These are phyloP conservation scores for Ardeotis arabs DNA, from an alignment of 2,113 vertebrate species.

Conservation along the genomic window DNA sequence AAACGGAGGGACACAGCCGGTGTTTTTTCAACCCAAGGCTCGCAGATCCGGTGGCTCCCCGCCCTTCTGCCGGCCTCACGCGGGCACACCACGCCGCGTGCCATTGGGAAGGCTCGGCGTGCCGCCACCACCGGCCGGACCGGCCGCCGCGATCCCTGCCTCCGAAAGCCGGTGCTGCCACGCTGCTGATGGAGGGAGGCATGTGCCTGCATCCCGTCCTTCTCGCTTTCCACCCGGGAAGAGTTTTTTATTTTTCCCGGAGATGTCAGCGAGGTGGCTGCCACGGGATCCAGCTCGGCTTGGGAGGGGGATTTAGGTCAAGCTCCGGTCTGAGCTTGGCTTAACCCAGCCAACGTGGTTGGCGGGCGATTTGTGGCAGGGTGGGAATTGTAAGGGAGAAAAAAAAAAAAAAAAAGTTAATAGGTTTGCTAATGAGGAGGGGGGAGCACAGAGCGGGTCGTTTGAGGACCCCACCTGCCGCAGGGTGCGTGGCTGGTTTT, in stretches of 20 bases:
- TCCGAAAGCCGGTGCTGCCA: fast-evolving
- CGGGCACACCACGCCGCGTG: fast-evolving
- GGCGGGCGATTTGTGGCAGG: neutral
- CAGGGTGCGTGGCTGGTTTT: no score
- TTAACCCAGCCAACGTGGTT: neutral
- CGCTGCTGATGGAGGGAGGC: fast-evolving
- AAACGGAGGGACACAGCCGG: fast-evolving
- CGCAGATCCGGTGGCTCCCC: fast-evolving
- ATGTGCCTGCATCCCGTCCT: fast-evolving
- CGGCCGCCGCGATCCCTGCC: neutral
- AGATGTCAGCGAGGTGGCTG: neutral
- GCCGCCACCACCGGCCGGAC: neutral
- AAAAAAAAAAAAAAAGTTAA: neutral
- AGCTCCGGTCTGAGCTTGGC: neutral
- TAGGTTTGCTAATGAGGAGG: neutral
- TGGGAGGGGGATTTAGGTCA: neutral
- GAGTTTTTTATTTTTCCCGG: neutral
- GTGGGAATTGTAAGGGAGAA: neutral
- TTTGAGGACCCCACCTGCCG: no score
- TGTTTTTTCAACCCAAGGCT: neutral
- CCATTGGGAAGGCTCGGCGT: fast-evolving
- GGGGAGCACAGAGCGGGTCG: neutral
- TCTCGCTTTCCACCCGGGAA: fast-evolving
- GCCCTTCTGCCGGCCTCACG: neutral
- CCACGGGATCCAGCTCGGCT: neutral